A percentile compares a stretch with the other conserved stretches of the same genome.
Conservation (phyloP, 2,888 invertebrate genomes). For the Tortricodes alternella region DNA sequence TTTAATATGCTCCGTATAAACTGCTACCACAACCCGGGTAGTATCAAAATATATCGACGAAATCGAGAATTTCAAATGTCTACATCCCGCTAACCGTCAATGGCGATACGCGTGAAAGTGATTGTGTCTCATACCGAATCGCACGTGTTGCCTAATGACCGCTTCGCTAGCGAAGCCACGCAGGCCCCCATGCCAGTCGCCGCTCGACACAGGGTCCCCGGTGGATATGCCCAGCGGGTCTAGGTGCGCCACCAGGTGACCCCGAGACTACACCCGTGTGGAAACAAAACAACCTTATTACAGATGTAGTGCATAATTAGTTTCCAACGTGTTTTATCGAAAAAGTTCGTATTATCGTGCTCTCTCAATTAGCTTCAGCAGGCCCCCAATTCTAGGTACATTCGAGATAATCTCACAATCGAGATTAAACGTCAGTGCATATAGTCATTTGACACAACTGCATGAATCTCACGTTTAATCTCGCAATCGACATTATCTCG, state of each 20-base stretch:
- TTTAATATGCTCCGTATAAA: background rate
- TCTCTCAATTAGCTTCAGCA: too few relatives aligned
- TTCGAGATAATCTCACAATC: too few relatives aligned
- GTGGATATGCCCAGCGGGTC: conserved; percentile 96
- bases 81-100: conserved; percentile 55
- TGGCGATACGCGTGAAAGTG: conserved; percentile 47
- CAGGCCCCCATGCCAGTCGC: conserved; percentile 77
- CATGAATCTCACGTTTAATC: too few relatives aligned
- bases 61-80: background rate
- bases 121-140: conserved; percentile 74
- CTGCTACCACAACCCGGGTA: background rate
- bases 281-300: conserved; percentile 39
- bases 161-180: conserved; percentile 79
- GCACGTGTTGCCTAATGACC: conserved; percentile 79
- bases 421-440: too few relatives aligned
- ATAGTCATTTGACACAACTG: too few relatives aligned
- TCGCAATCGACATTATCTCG: too few relatives aligned
- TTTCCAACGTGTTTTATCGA: too few relatives aligned
- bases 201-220: conserved; percentile 83
- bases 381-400: too few relatives aligned
- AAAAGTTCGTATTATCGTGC: too few relatives aligned
- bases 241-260: conserved; percentile 95
- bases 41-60: background rate
- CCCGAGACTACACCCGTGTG: conserved; percentile 88
- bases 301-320: too few relatives aligned